A percentile compares a stretch with the other conserved stretches of the same genome.
These are phyloP conservation scores for Zaprionus lachaisei DNA, from an alignment of 1,140 invertebrate genomes.

Conservation along the genomic window DNA sequence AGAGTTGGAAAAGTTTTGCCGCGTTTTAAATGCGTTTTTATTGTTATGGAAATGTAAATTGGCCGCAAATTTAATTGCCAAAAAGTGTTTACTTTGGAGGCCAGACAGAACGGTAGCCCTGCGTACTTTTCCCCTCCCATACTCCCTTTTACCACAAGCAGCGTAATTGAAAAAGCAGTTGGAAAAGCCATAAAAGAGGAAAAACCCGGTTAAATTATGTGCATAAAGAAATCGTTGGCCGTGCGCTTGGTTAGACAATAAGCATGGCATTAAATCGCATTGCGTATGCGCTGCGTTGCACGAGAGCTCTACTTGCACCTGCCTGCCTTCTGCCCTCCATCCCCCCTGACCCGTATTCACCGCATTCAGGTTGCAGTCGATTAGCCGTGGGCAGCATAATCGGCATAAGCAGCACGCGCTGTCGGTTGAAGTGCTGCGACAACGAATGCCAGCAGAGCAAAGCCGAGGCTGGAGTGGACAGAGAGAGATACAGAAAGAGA, in stretches of 20 bases:
- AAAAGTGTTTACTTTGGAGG: constrained; percentile 70
- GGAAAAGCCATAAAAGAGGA: constrained; percentile 20
- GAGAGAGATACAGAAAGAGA: background rate
- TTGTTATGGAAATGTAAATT: constrained; percentile 72
- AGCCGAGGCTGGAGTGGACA: background rate
- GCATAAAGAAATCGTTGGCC: constrained; percentile 26
- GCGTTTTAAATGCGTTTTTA: constrained; percentile 65
- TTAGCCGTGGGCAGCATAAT: constrained; percentile 43
- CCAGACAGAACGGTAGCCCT: background rate
- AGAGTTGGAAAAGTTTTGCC: constrained; percentile 41
- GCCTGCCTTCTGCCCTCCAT: background rate
- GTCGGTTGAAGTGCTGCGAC: background rate
- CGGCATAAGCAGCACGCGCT: constrained; percentile 30
- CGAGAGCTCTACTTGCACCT: constrained; percentile 22
- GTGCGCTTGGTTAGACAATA: constrained; percentile 63
- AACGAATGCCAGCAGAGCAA: background rate
- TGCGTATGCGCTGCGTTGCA: constrained; percentile 67
- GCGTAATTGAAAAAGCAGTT: constrained; percentile 42
- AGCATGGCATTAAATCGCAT: constrained; percentile 59
- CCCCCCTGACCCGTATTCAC: background rate
- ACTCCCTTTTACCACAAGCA: background rate
- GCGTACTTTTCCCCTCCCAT: background rate
- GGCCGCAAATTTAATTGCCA: constrained; percentile 70
- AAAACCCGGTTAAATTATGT: constrained; percentile 56
- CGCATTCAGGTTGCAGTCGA: constrained; percentile 14